phyloP scores from a whole-genome alignment of 2,888 invertebrate species.

The Cylloceria caligata region DNA sequence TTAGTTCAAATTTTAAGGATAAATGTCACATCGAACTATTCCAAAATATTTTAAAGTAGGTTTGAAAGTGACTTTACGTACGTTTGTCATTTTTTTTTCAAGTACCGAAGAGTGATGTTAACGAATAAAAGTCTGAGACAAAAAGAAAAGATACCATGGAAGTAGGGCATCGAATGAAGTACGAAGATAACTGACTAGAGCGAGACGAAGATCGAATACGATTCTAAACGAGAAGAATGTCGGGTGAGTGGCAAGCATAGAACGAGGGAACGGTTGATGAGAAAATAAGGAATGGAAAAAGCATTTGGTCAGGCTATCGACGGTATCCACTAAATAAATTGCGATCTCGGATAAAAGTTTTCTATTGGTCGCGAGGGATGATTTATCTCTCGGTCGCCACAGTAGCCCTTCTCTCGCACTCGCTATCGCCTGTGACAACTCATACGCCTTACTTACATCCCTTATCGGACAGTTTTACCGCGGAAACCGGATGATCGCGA shows the following conservation, averaged over 20 bases:
- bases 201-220: constrained; percentile 29
- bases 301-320: constrained; percentile 39
- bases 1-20: background rate
- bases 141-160: constrained; percentile 14
- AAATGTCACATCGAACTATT: background rate
- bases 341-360: constrained; percentile 57
- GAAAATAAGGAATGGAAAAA: constrained; percentile 31
- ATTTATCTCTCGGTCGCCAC: constrained; percentile 46
- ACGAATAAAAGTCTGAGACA: constrained; percentile 6
- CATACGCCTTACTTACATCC: constrained; percentile 30
- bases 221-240: no score
- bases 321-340: constrained; percentile 62
- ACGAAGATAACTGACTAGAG: constrained; percentile 15
- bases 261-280: constrained; percentile 43
- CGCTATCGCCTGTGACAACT: background rate
- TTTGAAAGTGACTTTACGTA: background rate
- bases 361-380: constrained; percentile 59
- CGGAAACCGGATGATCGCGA: constrained; percentile 16
- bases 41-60: background rate
- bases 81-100: background rate
- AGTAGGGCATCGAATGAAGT: constrained; percentile 34
- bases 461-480: constrained; percentile 37
- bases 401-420: constrained; percentile 19
- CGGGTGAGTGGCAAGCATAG: no score
- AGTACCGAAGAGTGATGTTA: background rate